phyloP scores from a whole-genome alignment of 2,113 vertebrate species.

The Ictalurus furcatus region DNA sequence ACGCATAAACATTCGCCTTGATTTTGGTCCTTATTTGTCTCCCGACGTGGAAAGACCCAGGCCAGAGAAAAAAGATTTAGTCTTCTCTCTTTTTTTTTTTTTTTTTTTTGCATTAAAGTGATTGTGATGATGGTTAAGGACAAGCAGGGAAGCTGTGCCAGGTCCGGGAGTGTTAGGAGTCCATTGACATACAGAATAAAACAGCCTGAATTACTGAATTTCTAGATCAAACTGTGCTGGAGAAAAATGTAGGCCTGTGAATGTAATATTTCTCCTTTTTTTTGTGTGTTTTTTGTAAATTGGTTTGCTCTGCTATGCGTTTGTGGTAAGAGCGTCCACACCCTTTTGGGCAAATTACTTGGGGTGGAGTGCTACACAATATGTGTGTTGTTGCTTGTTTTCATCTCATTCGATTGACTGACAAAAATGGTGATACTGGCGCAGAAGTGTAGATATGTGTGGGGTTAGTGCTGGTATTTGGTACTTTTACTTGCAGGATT shows the following conservation, averaged over 20 bases:
- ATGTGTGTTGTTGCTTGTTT: neutral
- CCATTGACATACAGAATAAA: neutral
- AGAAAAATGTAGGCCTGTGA: neutral
- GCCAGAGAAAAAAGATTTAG: neutral
- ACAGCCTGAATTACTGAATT: neutral
- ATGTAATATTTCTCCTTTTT: neutral
- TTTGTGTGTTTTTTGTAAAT: neutral
- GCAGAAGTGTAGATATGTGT: no score
- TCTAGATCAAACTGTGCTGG: neutral
- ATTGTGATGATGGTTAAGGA: neutral
- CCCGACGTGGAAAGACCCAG: neutral
- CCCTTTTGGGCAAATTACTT: constrained; percentile 3
- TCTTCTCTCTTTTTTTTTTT: no score
- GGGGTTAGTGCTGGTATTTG: neutral
- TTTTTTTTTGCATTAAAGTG: constrained; percentile 1
- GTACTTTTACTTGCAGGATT: neutral
- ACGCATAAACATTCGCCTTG: constrained; percentile 48
- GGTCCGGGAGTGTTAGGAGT: neutral
- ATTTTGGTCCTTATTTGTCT: constrained; percentile 48
- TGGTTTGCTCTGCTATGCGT: neutral
- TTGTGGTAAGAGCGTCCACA: neutral
- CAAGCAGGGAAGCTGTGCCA: neutral
- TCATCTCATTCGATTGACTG: neutral
- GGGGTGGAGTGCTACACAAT: neutral
- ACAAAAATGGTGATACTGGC: neutral